A percentile compares a stretch with the other conserved stretches of the same genome.
These are phyloP conservation scores for Arothron firmamentum DNA, from an alignment of 2,113 vertebrate species.

Conservation along the genomic window DNA sequence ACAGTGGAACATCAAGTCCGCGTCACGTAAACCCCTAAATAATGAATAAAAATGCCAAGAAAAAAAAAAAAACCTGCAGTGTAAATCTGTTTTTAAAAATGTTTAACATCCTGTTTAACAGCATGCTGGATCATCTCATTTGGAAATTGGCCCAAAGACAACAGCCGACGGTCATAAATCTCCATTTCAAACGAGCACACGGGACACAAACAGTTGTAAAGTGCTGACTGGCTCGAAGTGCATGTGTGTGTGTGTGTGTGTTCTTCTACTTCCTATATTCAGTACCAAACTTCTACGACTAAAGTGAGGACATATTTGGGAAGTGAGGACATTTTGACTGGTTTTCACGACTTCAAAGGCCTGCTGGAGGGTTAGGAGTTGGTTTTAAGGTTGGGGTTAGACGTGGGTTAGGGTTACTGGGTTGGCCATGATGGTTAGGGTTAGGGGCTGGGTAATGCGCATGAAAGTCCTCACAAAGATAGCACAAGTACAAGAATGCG, in stretches of 20 bases:
- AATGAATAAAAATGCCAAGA: background rate
- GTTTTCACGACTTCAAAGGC: too few relatives aligned
- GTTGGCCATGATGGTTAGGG: too few relatives aligned
- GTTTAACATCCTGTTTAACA: constrained; percentile 41
- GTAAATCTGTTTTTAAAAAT: constrained; percentile 35
- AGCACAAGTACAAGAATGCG: background rate
- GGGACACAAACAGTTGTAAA: constrained; percentile 59
- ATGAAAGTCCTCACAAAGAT: too few relatives aligned
- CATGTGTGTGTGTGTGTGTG: constrained; percentile 13
- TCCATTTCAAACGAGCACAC: constrained; percentile 65
- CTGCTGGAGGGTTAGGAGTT: too few relatives aligned
- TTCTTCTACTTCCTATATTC: too few relatives aligned
- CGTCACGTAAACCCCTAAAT: constrained; percentile 18
- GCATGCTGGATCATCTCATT: constrained; percentile 51
- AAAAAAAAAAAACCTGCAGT: background rate
- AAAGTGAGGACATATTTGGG: too few relatives aligned
- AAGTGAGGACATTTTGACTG: too few relatives aligned
- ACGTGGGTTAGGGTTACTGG: too few relatives aligned
- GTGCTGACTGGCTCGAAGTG: constrained; percentile 58
- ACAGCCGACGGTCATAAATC: constrained; percentile 60
- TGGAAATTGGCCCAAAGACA: constrained; percentile 54
- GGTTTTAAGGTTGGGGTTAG: too few relatives aligned
- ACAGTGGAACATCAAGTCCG: constrained; percentile 28
- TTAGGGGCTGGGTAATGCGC: too few relatives aligned
- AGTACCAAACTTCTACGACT: too few relatives aligned